Evolutionary conservation across 1,140 invertebrate species (phyloP).

Genomic region (Drosophila nannoptera): DNA sequence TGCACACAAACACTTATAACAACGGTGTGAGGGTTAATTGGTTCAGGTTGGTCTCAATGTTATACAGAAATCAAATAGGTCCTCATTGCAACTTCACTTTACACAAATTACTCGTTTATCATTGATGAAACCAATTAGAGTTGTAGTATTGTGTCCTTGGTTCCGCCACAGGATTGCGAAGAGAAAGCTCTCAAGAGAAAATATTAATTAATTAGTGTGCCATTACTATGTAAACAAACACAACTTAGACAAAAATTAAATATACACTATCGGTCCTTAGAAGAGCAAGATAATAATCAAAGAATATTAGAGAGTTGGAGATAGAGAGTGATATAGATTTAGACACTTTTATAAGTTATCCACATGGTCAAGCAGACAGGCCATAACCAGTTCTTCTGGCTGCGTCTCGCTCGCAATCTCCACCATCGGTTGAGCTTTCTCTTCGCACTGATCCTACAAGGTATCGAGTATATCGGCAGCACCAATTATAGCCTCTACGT

Average conservation of each 20-base stretch:
- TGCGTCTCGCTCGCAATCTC: conserved; percentile 19
- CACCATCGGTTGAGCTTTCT: conserved; percentile 57
- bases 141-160: conserved; percentile 1
- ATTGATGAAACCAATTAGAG: conserved; percentile 62
- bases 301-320: neutral
- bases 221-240: conserved; percentile 13
- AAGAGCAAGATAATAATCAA: no score
- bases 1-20: conserved; percentile 40
- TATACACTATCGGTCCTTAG: conserved; percentile 1
- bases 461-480: conserved; percentile 62
- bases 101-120: conserved; percentile 10
- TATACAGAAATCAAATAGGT: conserved; percentile 19
- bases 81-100: conserved; percentile 17
- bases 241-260: conserved; percentile 9
- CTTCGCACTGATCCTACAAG: conserved; percentile 78
- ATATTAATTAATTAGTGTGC: conserved; percentile 5
- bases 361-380: conserved; percentile 59
- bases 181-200: conserved; percentile 59
- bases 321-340: neutral
- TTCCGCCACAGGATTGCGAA: conserved; percentile 42
- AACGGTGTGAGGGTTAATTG: conserved; percentile 56
- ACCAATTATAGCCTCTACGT: conserved; percentile 71
- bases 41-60: conserved; percentile 27
- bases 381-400: conserved; percentile 45
- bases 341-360: conserved; percentile 52